A percentile compares a stretch with the other conserved stretches of the same genome.
These are phyloP conservation scores for Ruditapes philippinarum DNA, from an alignment of 1,140 invertebrate species.

Conservation along the genomic window DNA sequence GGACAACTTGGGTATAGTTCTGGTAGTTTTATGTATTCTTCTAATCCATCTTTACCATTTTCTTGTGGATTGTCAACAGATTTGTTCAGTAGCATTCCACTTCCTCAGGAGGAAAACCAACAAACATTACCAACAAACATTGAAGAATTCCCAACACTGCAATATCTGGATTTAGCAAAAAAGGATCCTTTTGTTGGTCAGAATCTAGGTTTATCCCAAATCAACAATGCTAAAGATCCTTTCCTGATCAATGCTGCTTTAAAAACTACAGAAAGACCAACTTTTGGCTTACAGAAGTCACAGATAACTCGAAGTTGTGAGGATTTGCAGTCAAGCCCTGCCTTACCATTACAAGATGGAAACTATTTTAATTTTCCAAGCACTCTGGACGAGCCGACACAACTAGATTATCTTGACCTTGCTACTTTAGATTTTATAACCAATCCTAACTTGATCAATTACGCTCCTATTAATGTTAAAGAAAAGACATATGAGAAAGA, in stretches of 20 bases:
- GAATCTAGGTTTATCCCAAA: slow-evolving; percentile 18
- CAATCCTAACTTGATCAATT: slow-evolving; percentile 53
- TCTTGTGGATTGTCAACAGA: slow-evolving; percentile 46
- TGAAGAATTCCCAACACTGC: slow-evolving; percentile 31
- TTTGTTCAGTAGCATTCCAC: slow-evolving; percentile 28
- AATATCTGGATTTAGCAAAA: slow-evolving; percentile 59
- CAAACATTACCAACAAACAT: slow-evolving; percentile 37
- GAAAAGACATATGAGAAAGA: slow-evolving; percentile 37
- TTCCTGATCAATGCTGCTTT: slow-evolving; percentile 59
- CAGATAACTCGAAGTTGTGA: slow-evolving; percentile 43
- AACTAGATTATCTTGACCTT: slow-evolving; percentile 62
- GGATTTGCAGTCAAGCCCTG: slow-evolving; percentile 49
- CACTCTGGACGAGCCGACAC: slow-evolving; percentile 60
- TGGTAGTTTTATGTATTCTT: slow-evolving; percentile 30
- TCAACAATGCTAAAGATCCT: slow-evolving; percentile 61
- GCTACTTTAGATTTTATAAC: slow-evolving; percentile 62
- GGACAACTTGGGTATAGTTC: slow-evolving; percentile 33
- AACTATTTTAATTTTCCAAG: slow-evolving; percentile 65
- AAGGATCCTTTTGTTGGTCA: slow-evolving; percentile 63
- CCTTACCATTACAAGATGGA: slow-evolving; percentile 38
- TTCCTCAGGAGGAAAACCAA: slow-evolving; percentile 20
- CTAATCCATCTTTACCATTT: slow-evolving; percentile 44
- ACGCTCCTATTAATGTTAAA: background rate
- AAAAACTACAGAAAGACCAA: background rate
- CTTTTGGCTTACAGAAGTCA: slow-evolving; percentile 26